Percentiles rank a stretch among this genome's conserved stretches.
Evolutionary conservation across 2,797 vertebrate species (phyloP).

Genomic region (Dendrocincla tyrannina): DNA sequence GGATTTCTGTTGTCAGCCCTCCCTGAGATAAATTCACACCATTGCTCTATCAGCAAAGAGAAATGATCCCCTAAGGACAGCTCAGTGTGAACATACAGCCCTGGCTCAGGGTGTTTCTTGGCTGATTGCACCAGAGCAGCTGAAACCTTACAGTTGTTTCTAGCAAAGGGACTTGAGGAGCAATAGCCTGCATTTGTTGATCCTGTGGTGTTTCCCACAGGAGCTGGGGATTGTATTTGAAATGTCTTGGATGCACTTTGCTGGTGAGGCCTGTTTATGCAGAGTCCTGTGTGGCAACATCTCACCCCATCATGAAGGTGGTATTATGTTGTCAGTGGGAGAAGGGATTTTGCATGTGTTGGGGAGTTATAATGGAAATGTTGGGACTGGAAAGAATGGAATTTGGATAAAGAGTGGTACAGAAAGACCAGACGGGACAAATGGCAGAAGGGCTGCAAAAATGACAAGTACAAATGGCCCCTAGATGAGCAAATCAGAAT

Average conservation of each 20-base stretch:
- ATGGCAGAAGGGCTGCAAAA: background rate
- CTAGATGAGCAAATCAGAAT: background rate
- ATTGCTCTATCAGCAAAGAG: background rate
- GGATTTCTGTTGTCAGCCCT: background rate
- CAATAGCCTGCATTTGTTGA: background rate
- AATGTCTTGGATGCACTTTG: background rate
- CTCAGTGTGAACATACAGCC: accelerated
- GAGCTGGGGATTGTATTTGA: background rate
- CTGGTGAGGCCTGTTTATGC: background rate
- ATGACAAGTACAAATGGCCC: background rate
- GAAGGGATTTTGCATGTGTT: background rate
- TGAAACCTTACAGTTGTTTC: background rate
- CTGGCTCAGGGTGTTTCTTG: background rate
- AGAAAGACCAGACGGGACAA: background rate
- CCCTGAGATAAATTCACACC: background rate
- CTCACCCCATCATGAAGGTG: background rate
- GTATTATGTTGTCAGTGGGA: background rate
- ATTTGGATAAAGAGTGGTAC: background rate
- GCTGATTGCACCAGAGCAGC: background rate
- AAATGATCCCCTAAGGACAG: background rate
- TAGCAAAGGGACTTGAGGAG: background rate
- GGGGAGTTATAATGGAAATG: background rate
- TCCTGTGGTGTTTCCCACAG: background rate
- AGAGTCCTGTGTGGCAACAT: background rate
- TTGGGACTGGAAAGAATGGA: background rate